Conservation (phyloP, 2,888 invertebrate genomes). For the Ischnus inquisitorius region DNA sequence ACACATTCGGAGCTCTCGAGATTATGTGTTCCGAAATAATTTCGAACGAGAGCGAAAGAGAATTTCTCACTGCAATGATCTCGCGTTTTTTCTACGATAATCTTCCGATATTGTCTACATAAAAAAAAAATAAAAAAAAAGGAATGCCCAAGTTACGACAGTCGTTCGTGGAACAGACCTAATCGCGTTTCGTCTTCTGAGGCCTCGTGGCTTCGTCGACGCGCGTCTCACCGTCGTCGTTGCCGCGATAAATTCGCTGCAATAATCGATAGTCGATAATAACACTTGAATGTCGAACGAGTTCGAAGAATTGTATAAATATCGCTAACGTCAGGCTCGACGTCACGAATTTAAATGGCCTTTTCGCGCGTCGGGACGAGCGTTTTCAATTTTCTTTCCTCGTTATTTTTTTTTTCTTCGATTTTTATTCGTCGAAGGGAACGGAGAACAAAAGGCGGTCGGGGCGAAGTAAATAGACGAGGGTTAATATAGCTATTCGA, state of each 20-base stretch:
- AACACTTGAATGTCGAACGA: slow-evolving; percentile 47
- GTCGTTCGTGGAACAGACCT: slow-evolving; percentile 79
- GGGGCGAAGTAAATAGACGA: slow-evolving; percentile 10
- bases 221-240: slow-evolving; percentile 70
- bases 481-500: slow-evolving; percentile 44
- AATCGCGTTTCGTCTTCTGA: slow-evolving; percentile 83
- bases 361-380: not conserved
- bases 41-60: not conserved
- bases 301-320: not conserved
- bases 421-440: not conserved
- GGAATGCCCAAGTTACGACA: slow-evolving; percentile 35
- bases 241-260: slow-evolving; percentile 78
- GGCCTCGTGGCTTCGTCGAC: slow-evolving; percentile 78
- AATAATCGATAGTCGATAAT: slow-evolving; percentile 71
- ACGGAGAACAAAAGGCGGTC: slow-evolving; percentile 23
- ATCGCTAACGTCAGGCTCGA: not conserved
- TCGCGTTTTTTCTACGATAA: not conserved
- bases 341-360: slow-evolving; percentile 18
- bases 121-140: slow-evolving; percentile 29
- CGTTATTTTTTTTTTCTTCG: no score
- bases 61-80: not conserved
- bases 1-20: not conserved
- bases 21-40: not conserved
- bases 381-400: not conserved
- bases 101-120: not conserved